Evolutionary conservation across 2,888 invertebrate species (phyloP), one percentile per base, ranked within the genome.

Genomic region (Pachydiplax longipennis): DNA sequence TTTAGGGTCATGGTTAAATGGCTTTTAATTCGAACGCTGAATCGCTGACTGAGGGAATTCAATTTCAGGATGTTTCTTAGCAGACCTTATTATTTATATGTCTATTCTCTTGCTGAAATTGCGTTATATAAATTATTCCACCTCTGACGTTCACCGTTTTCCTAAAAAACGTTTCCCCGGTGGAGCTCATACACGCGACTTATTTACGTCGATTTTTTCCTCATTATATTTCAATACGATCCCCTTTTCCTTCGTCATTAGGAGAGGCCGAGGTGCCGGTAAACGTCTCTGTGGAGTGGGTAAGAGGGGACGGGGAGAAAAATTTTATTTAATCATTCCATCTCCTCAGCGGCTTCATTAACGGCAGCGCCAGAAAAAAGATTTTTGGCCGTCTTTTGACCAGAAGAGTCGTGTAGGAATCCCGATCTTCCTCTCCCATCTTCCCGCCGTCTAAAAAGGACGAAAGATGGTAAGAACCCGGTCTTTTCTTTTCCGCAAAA

Each of bases 301-400:
- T n/a, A 22, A 22, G 65, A 10, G 6, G 10, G n/a, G 82, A 53
- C 31, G 12, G 18, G 58, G 35, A 61, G 37, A 61, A 61, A 61
- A 61, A 61, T 58, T 87, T 87, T 87, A 87, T 87, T 87, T 87
- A 87, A 87, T 87, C 87, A 87, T 61, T 61, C 61, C 87, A 87
- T 87, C 87, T 61, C 61, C n/a, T 37, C 87, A 10, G 25, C 35
- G 58, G 87, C 87, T 87, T 87, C 58, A 87, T 87, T 87, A 87
- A 40, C 87, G 87, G 37, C n/a, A 35, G 83, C 10, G 12, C 58
- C 18, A 18, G 58, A 37, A 37, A 65, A 61, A 22, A 83, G 35
- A 83, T 58, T 65, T 61, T 37, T 37, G 58, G 18, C 25, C 37
- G 22, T n/a, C 61, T 37, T 37, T 87, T 22, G 82, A 48, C 48